Evolutionary conservation across 2,113 vertebrate genomes (phyloP).

Genomic region (Eurystomus gularis): DNA sequence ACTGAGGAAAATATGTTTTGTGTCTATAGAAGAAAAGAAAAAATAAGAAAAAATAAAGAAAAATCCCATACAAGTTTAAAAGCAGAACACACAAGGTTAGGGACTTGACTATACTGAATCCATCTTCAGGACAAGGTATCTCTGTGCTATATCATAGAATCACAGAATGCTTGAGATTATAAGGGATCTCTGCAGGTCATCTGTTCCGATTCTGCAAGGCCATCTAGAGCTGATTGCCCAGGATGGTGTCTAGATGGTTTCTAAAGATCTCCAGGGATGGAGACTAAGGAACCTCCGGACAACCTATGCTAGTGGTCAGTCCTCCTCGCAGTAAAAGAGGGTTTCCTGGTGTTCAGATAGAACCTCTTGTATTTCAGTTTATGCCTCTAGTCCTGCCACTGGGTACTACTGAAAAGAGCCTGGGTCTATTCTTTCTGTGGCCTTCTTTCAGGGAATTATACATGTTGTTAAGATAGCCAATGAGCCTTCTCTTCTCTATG

Average conservation of each 20-base stretch:
- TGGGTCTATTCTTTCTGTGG: background rate
- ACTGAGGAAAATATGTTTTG: background rate
- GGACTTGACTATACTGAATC: background rate
- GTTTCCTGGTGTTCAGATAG: background rate
- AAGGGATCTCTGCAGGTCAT: background rate
- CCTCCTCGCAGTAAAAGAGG: background rate
- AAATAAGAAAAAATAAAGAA: background rate
- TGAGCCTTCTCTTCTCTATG: background rate
- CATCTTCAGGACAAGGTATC: background rate
- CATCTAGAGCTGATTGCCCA: background rate
- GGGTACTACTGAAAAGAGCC: background rate
- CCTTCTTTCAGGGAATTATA: background rate
- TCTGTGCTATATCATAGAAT: background rate
- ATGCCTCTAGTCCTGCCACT: background rate
- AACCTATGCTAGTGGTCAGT: background rate
- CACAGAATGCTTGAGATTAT: background rate
- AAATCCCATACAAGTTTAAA: background rate
- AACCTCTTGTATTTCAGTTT: background rate
- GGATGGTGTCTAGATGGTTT: background rate
- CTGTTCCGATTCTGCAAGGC: fast-evolving
- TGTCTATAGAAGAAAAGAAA: no score
- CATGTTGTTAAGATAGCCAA: fast-evolving
- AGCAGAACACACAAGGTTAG: background rate
- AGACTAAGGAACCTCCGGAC: background rate
- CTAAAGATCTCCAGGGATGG: background rate